phyloP scores from a whole-genome alignment of 1,140 invertebrate species.

The Aphis gossypii region DNA sequence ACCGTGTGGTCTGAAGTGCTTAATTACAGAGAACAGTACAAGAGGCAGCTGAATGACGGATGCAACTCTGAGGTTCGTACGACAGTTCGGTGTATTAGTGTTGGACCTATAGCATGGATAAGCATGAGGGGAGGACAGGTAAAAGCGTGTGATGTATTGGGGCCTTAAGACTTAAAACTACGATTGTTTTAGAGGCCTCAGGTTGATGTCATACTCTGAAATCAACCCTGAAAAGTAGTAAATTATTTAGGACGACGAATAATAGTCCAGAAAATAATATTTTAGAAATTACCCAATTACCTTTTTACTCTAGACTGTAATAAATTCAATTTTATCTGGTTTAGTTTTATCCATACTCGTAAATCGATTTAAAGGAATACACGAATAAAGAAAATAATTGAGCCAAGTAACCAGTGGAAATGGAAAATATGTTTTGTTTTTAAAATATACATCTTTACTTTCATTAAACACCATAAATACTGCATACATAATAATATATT shows the following conservation, averaged over 20 bases:
- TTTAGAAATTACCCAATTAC: neutral
- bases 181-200: neutral
- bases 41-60: neutral
- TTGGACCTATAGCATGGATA: neutral
- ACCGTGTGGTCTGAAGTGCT: neutral
- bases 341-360: neutral
- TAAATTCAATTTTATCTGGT: neutral
- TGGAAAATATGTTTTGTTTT: neutral
- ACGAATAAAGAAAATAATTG: neutral
- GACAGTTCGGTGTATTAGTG: neutral
- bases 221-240: neutral
- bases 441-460: neutral
- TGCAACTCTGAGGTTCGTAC: neutral
- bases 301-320: neutral
- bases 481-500: neutral
- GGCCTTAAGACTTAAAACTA: neutral
- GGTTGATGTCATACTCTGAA: neutral
- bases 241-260: neutral
- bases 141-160: neutral
- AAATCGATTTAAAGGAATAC: neutral
- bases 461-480: neutral
- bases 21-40: neutral
- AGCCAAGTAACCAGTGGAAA: neutral
- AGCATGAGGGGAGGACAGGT: fast-evolving
- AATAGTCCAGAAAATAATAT: neutral